Evolutionary conservation across 2,888 invertebrate genomes (phyloP).

Genomic region (Eupithecia subfuscata): DNA sequence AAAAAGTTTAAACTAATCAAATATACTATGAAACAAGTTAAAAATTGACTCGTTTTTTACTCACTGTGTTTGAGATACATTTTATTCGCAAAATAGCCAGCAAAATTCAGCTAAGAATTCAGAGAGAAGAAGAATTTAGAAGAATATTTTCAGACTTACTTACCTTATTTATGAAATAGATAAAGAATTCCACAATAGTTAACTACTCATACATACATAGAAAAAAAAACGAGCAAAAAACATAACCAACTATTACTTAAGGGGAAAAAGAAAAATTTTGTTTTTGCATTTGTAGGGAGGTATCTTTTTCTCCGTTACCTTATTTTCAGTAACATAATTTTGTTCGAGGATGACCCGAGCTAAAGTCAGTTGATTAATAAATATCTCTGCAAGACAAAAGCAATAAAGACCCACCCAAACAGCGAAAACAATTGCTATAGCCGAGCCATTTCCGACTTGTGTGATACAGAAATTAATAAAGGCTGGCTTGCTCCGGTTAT

Average conservation of each 20-base stretch:
- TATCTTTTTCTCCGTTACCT: background rate
- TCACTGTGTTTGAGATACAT: background rate
- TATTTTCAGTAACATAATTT: background rate
- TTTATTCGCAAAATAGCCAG: background rate
- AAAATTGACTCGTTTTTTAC: background rate
- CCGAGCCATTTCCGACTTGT: conserved; percentile 4
- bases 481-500: conserved; percentile 11
- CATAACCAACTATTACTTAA: too few relatives aligned
- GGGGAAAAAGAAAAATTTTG: too few relatives aligned
- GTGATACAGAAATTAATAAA: conserved; percentile 16
- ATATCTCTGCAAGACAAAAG: conserved; percentile 15
- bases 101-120: too few relatives aligned
- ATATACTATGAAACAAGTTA: background rate
- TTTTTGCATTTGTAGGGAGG: too few relatives aligned
- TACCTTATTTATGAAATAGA: too few relatives aligned
- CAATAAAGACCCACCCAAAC: conserved; percentile 9
- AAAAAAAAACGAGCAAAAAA: too few relatives aligned
- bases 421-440: conserved; percentile 4
- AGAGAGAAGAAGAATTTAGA: too few relatives aligned
- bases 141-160: too few relatives aligned
- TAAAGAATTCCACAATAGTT: too few relatives aligned
- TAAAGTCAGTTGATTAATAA: conserved; percentile 9
- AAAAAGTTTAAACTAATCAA: background rate
- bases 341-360: background rate
- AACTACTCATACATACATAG: too few relatives aligned